A percentile compares a stretch with the other conserved stretches of the same genome.
Evolutionary conservation across 2,797 vertebrate genomes (phyloP).

Genomic region (Saxicola maurus): DNA sequence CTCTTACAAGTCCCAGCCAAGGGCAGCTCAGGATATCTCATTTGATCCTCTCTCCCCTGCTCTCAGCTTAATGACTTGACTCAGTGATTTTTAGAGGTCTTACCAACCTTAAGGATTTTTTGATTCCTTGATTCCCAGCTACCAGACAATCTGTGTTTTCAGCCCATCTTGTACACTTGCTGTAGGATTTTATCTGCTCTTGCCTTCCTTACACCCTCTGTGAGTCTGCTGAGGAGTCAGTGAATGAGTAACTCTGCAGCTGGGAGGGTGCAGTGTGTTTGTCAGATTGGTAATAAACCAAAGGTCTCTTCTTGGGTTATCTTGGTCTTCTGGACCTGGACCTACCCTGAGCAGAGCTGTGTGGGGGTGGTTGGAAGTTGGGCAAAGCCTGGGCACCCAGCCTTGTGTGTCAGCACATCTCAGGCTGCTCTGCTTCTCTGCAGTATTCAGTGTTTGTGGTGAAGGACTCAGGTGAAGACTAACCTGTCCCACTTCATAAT

Average conservation of each 20-base stretch:
- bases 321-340: neutral
- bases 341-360: neutral
- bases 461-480: neutral
- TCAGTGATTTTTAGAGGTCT: neutral
- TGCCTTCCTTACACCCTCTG: fast-evolving
- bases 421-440: neutral
- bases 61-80: neutral
- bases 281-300: neutral
- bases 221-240: fast-evolving
- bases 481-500: neutral
- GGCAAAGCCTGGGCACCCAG: neutral
- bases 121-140: neutral
- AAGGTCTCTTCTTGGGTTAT: neutral
- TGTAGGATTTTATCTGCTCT: neutral
- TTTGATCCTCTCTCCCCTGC: neutral
- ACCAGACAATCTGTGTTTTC: fast-evolving
- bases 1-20: neutral
- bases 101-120: neutral
- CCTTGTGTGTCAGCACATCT: neutral
- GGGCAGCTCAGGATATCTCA: neutral
- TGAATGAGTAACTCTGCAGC: neutral
- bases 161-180: fast-evolving
- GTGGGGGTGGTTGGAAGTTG: neutral
- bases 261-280: fast-evolving
- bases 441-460: neutral